These are phyloP conservation scores for Potamarius usumacintae DNA, from an alignment of 2,113 vertebrate species.

Conservation along the genomic window DNA sequence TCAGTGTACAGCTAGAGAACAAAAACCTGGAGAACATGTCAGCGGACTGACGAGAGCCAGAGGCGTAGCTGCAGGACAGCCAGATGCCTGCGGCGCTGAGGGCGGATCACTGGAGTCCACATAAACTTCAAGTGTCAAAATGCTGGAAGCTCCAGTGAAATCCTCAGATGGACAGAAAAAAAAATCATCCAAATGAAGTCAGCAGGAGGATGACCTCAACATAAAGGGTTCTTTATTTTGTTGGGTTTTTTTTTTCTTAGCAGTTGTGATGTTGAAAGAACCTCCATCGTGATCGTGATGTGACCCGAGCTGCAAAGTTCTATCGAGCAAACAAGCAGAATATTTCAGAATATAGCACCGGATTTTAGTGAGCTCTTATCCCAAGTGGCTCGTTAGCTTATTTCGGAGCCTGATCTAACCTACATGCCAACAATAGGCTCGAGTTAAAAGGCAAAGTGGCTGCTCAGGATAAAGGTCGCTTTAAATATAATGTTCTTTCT, in stretches of 20 bases:
- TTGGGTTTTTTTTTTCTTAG: too few relatives aligned
- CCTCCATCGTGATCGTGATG: too few relatives aligned
- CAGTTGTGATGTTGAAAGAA: too few relatives aligned
- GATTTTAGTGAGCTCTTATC: neutral
- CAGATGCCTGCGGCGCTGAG: neutral
- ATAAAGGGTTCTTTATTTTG: too few relatives aligned
- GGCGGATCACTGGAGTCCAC: neutral
- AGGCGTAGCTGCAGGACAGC: neutral
- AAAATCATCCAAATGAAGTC: too few relatives aligned
- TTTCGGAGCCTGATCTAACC: neutral
- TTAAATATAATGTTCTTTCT: neutral
- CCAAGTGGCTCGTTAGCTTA: neutral
- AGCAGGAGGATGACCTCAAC: neutral
- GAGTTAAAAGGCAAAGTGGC: neutral
- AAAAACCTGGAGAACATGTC: neutral
- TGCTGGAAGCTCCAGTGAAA: neutral
- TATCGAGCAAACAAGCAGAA: neutral
- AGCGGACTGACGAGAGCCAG: neutral
- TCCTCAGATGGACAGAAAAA: neutral
- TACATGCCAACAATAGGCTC: neutral
- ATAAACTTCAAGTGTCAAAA: neutral
- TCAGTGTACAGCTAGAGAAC: too few relatives aligned
- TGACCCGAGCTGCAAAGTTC: neutral
- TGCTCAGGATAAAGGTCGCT: neutral
- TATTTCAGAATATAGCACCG: neutral